A percentile compares a stretch with the other conserved stretches of the same genome.
These are phyloP conservation scores for Thecophora atra DNA, from an alignment of 2,888 invertebrate species.

Conservation along the genomic window DNA sequence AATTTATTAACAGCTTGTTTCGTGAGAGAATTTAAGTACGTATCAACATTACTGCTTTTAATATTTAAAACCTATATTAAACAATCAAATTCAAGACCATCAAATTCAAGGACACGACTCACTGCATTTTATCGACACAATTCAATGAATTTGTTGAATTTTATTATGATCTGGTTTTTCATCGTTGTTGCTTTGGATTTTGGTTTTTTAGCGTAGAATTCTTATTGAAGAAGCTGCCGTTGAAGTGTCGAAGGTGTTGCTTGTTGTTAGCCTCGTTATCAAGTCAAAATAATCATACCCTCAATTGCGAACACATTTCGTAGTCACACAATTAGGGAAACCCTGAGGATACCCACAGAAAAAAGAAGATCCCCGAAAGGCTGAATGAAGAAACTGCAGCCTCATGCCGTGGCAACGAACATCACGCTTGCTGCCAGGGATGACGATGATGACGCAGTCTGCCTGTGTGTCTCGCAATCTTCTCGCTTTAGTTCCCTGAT, in stretches of 20 bases:
- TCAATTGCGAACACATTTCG: constrained; percentile 43
- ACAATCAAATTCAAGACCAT: too few relatives aligned
- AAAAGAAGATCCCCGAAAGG: constrained; percentile 8
- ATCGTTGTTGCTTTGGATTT: constrained; percentile 1
- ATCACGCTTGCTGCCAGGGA: too few relatives aligned
- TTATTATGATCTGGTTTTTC: constrained; percentile 2
- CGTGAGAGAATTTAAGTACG: too few relatives aligned
- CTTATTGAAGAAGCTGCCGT: background rate
- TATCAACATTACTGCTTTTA: too few relatives aligned
- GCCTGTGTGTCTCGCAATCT: background rate
- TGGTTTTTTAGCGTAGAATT: background rate
- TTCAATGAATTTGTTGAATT: background rate
- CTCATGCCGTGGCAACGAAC: constrained; percentile 40
- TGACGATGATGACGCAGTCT: too few relatives aligned
- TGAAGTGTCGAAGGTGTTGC: constrained; percentile 7
- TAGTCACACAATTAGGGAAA: constrained; percentile 31
- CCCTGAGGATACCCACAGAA: background rate
- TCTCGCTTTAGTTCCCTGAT: background rate
- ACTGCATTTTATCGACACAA: constrained; percentile 22
- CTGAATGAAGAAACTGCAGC: constrained; percentile 28
- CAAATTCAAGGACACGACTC: background rate
- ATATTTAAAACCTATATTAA: too few relatives aligned
- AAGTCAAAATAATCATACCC: constrained; percentile 65
- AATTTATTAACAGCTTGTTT: too few relatives aligned
- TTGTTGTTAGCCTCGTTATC: constrained; percentile 65